A percentile compares a stretch with the other conserved stretches of the same genome.
Evolutionary conservation across 2,888 invertebrate genomes (phyloP).

Genomic region (Creontiades dilutus): DNA sequence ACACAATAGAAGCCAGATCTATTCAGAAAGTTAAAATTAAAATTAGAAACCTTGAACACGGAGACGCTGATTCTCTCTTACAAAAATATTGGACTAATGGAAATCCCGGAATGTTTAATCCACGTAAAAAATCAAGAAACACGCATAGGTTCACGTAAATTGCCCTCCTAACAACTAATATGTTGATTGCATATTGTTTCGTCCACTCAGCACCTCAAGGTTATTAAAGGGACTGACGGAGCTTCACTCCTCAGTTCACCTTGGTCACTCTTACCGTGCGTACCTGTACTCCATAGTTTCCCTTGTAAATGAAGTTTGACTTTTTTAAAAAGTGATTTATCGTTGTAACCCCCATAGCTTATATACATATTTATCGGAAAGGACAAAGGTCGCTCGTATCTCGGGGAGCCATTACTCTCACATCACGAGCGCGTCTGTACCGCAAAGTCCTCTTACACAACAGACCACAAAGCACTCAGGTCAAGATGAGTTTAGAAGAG

Average conservation of each 20-base stretch:
- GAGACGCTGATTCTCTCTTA: constrained; percentile 32
- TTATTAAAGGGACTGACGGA: too few relatives aligned
- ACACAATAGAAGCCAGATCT: not conserved
- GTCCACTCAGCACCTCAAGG: too few relatives aligned
- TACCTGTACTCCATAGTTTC: not conserved
- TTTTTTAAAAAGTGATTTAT: too few relatives aligned
- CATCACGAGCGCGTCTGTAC: not conserved
- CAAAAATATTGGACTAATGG: constrained; percentile 39
- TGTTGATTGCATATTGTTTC: too few relatives aligned
- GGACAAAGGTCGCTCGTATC: not conserved
- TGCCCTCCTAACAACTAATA: too few relatives aligned
- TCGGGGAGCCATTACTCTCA: not conserved
- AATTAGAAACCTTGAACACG: constrained; percentile 37
- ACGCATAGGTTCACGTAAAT: not conserved
- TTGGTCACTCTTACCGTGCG: too few relatives aligned
- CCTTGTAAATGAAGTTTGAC: constrained; percentile 7
- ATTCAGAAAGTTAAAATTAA: constrained; percentile 23
- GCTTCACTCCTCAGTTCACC: too few relatives aligned
- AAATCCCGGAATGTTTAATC: constrained; percentile 57
- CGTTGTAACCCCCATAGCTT: too few relatives aligned
- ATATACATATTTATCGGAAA: too few relatives aligned
- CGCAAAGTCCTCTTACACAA: too few relatives aligned
- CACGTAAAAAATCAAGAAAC: constrained; percentile 40
- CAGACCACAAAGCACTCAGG: too few relatives aligned
- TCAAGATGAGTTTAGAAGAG: too few relatives aligned